Evolutionary conservation across 1,140 invertebrate species (phyloP), one percentile per base, ranked within the genome.

Genomic region (Heliothis subflexa): DNA sequence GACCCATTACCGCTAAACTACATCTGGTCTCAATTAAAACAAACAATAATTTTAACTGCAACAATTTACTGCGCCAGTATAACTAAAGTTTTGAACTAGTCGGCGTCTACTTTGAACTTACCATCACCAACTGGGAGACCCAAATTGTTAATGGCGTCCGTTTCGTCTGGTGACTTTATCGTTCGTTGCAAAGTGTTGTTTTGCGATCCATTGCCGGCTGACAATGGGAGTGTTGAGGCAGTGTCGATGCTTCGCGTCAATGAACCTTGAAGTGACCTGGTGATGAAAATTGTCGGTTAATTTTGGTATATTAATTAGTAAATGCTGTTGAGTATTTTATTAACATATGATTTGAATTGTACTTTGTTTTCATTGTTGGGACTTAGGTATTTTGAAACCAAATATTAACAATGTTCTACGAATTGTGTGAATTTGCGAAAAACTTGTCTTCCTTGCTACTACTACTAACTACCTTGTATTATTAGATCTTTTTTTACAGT

Each of bases 161-260:
- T 91, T 64, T 92, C 93, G 49, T 92, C 91, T 18, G 72, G 73
- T 45, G 78, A 68, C 80, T 91, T 87, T 49, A 94, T 95, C 80
- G 95, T 95, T 92, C 95, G 96, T 85, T 95, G 94, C 80, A 95
- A 93, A 75, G 95, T 96, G 86, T 96, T 96, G 86, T 95, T 96
- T 57, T 95, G 94, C 82, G 86, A 96, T 81, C 81, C 95, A 94
- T 85, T 95, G 82, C 91, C 87, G 11, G 84, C 82, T 40, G 91
- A 92, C 78, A 94, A 77, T 1, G 93, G 95, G 75, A 95, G 92
- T 86, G 91, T 94, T 11, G 94, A 94, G 12, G 92, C 88, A 0
- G 93, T 95, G 75, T 94, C 93, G 49, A 94, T 93, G 68, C 93
- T 94, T 28, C 94, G 91, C 52, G 93, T 94, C 80, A 94, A 79